Base-by-base conservation (phyloP, 2,888 invertebrate species). In the Microplitis deprimator region DNA sequence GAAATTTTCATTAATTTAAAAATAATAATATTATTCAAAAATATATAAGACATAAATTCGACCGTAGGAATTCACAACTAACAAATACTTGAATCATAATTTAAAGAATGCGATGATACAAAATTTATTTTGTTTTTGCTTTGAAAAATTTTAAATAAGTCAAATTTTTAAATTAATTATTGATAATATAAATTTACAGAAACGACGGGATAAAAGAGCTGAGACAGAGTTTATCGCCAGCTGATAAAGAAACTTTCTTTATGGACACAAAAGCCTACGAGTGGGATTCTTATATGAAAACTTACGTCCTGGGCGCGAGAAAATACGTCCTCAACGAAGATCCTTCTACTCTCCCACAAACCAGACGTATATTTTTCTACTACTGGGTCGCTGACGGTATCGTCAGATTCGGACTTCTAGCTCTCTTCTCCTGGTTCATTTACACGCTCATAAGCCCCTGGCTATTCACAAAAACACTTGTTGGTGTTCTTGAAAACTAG, bases 291-390 rank as follows among this genome's bases (percentile, higher is more conserved):
- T 96, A 94, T 85, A 88, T 96, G 81, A 91, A 92, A 82, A 92
- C 91, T 86, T 96, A 96, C 85, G 93, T 97, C 41, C 91, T 95
- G 80, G 98, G 97, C 0, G 94, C 95, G n/a, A 92, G 97, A 16
- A 93, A 94, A 82, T 97, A 93, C 87, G 95, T 96, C 85, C 91
- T 97, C 76, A 96, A 96, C 81, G 98, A 98, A 83, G 94, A 95
- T 83, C 93, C 94, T 0, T 92, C 93, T 8, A 95, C 95, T 0
- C 86, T 97, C 29, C 95, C 96, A 0, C 92, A 93, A 65, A 95
- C 96, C 0, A 92, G 94, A 80, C 92, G 91, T 78, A 90, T 94
- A 17, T 89, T 94, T 0, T 92, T 70, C 0, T 86, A 82, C 50
- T 81, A 89, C 3, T 87, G 85, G 78, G 39, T 85, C 10, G 85